Base-by-base conservation (phyloP, 2,888 invertebrate species). In the Drepanosiphum platanoidis region DNA sequence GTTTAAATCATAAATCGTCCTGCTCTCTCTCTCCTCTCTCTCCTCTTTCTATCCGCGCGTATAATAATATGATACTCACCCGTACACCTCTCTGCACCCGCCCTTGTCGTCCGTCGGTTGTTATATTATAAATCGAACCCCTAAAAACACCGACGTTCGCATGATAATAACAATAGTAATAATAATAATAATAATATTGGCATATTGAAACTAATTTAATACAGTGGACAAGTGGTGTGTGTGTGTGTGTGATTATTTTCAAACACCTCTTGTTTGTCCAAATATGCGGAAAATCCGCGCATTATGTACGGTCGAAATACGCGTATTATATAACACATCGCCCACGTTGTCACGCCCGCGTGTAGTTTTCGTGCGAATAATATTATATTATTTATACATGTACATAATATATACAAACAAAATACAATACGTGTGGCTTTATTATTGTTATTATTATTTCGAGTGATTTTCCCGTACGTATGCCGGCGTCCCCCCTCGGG, bases 121-220 rank as follows among this genome's bases (percentile, higher is more conserved):
- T 22, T 5, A 18, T 39, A 27, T 18, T 32, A 3, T 61, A 18
- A 1, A 42, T 52, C 52, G 27, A 18, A 78, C 79, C 64, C 42
- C 66, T 18, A 36, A 52, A 70, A 70, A n/a, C 70, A 22, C 61
- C 27, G 34, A 9, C 32, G 32, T 64, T 42, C 39, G 39, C 36
- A 70, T 70, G 70, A 70, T 34, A 70, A 81, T 58, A 58, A 80
- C 27, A 70, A 34, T 70, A 34, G 27, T 34, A 58, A n/a, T n/a
- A n/a, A n/a, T n/a, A n/a, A n/a, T n/a, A 81, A 70, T 34, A 70
- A 81, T 58, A 58, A 80, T 36, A 70, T 52, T 70, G 52, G 27
- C 52, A 58, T 58, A 80, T 70, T 30, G 80, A 81, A 58, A 81
- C 70, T 70, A 81, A 81, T 81, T 81, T 81, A 81, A 81, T 81